Evolutionary conservation across 2,797 vertebrate genomes (phyloP).

Genomic region (Periophthalmus magnuspinnatus): DNA sequence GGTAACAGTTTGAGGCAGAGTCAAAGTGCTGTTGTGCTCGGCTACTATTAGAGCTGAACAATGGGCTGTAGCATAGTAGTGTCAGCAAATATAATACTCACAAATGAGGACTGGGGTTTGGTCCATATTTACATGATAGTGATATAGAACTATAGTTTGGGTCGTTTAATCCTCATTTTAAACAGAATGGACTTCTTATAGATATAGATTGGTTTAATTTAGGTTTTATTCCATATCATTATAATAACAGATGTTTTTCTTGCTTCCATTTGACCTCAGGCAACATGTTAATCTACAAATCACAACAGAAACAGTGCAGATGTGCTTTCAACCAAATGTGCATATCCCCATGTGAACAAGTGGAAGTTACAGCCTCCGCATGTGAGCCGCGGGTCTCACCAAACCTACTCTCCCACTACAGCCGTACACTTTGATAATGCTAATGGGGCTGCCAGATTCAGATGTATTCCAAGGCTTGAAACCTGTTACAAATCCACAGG

Average conservation of each 20-base stretch:
- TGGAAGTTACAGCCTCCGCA: constrained; percentile 37
- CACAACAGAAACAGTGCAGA: background rate
- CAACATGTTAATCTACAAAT: constrained; percentile 29
- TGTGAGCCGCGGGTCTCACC: constrained; percentile 26
- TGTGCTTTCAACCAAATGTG: constrained; percentile 17
- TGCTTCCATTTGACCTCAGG: constrained; percentile 13
- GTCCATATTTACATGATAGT: too few species aligned
- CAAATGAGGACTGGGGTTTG: background rate
- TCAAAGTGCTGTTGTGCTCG: constrained; percentile 17
- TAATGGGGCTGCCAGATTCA: constrained; percentile 40
- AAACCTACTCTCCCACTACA: constrained; percentile 34
- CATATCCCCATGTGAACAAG: constrained; percentile 26
- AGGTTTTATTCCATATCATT: background rate
- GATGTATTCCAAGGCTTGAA: constrained; percentile 31
- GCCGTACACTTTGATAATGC: constrained; percentile 37
- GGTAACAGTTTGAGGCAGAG: constrained; percentile 16
- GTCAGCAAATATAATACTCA: background rate
- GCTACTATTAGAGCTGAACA: constrained; percentile 20
- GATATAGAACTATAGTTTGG: too few species aligned
- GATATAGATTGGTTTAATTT: too few species aligned
- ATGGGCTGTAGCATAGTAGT: constrained; percentile 2
- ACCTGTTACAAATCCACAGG: constrained; percentile 33
- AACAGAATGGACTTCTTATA: too few species aligned
- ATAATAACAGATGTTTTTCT: background rate
- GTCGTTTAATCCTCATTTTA: too few species aligned